phyloP scores from a whole-genome alignment of 2,797 vertebrate genomes.

The Esox masquinongy region DNA sequence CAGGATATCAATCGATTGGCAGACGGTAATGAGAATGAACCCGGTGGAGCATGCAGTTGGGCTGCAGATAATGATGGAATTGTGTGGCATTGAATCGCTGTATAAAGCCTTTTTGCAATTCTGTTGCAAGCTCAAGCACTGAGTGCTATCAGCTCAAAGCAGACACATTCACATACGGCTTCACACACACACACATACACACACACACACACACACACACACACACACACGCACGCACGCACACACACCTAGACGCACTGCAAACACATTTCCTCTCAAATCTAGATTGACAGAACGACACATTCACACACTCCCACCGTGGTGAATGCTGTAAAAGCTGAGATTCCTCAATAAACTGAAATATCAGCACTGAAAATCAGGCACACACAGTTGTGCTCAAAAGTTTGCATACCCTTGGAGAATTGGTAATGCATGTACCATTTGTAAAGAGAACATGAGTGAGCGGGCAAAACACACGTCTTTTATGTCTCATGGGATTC shows the following conservation, averaged over 20 bases:
- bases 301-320: neutral
- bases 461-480: too few relatives aligned
- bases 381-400: neutral
- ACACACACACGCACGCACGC: slow-evolving; percentile 14
- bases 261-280: neutral
- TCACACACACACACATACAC: slow-evolving; percentile 22
- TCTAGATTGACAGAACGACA: neutral
- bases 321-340: slow-evolving; percentile 4
- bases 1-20: slow-evolving; percentile 39
- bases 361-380: neutral
- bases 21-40: slow-evolving; percentile 42
- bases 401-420: too few relatives aligned
- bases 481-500: too few relatives aligned
- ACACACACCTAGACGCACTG: slow-evolving; percentile 14
- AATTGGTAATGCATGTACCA: too few relatives aligned
- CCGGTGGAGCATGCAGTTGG: slow-evolving; percentile 37
- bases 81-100: slow-evolving; percentile 41
- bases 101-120: slow-evolving; percentile 36
- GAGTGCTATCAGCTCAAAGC: slow-evolving; percentile 50
- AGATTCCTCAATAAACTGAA: neutral
- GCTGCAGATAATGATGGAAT: slow-evolving; percentile 50
- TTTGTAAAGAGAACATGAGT: too few relatives aligned
- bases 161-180: slow-evolving; percentile 38
- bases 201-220: slow-evolving; percentile 18
- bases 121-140: slow-evolving; percentile 35